Base-by-base conservation (phyloP, 2,113 vertebrate species). In the Peromyscus californicus region DNA sequence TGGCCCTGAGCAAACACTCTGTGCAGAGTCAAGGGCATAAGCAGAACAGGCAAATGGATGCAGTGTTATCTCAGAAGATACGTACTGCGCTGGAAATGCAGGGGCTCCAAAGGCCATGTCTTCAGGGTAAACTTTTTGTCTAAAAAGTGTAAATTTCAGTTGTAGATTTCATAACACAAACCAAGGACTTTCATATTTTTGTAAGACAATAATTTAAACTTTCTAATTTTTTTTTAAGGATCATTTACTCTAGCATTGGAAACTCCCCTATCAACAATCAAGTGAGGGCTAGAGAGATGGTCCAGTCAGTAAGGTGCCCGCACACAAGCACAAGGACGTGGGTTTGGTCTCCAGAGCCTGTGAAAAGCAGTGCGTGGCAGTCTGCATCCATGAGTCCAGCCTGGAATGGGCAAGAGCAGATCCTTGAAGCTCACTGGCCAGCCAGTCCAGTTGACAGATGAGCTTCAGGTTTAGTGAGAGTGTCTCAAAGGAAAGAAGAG, bases 21-120 rank as follows among this genome's bases (percentile, higher is more conserved):
- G 98, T 94, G 98, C 6, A 51, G 96, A 97, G 86, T 97, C 98
- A 63, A 96, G 78, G 29, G 97, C 92, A 57, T 98, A 98, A 80
- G 86, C 80, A 82, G 97, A 97, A 89, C 63, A 98, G 90, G 97
- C 63, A 33, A 96, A 98, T 4, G 98, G 97, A 76, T 69, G 0
- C 82, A 98, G 89, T 21, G 97, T 67, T 80, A 96, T 59, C 91
- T 98, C 98, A 42, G 51, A 93, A 96, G 98, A 97, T 1, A 95
- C 36, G 95, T 88, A 98, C 69, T 98, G 95, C 91, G 97, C 75
- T 19, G 97, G 97, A 91, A 98, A 95, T 94, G 97, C 33, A 89
- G n/a, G 97, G 48, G 96, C 89, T 98, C 96, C 75, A 94, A 91
- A 72, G 48, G 86, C 29, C n/a, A 91, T 74, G 33, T 96, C 95